Evolutionary conservation across 2,888 invertebrate species (phyloP), one percentile per base, ranked within the genome.

Genomic region (Colletes collaris): DNA sequence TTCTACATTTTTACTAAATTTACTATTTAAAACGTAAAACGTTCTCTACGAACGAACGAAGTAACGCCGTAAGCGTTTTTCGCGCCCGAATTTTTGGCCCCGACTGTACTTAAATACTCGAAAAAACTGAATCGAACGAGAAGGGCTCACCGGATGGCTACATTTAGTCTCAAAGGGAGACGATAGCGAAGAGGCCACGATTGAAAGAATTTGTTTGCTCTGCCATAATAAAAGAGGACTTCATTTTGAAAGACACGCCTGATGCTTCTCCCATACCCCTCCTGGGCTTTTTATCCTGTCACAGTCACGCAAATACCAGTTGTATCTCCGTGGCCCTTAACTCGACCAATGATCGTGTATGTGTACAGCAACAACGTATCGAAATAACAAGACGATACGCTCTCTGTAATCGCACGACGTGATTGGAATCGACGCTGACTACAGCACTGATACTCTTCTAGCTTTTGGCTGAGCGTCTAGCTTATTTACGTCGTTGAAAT

Each of bases 111-210:
- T 74, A 74, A 75, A 75, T 83, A 83, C 82, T 83, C 76, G 83
- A 82, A 79, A 83, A 79, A 83, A 73, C 64, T 71, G 80, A 80
- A 83, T 80, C 80, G 83, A 80, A 77, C 74, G 55, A 46, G 82
- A 56, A 75, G 76, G 79, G 79, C 74, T 67, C 27, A 56, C 27
- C 59, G 71, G 79, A 68, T 77, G 75, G 82, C 80, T 80, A 83
- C 80, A 80, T 80, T 83, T 83, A 77, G 79, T 81, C 80, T 86
- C 79, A 84, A 86, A 86, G 86, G 84, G 84, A 83, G 83, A 86
- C 56, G 85, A 79, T 64, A 76, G 83, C 72, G 76, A 79, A 77
- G 83, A 76, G 76, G 73, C 56, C 79, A 55, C 81, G 68, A 75
- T 75, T 76, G 82, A 83, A 79, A 79, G 79, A 83, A 83, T 83